phyloP scores from a whole-genome alignment of 2,113 vertebrate genomes.

The Platycercus adscitus region DNA sequence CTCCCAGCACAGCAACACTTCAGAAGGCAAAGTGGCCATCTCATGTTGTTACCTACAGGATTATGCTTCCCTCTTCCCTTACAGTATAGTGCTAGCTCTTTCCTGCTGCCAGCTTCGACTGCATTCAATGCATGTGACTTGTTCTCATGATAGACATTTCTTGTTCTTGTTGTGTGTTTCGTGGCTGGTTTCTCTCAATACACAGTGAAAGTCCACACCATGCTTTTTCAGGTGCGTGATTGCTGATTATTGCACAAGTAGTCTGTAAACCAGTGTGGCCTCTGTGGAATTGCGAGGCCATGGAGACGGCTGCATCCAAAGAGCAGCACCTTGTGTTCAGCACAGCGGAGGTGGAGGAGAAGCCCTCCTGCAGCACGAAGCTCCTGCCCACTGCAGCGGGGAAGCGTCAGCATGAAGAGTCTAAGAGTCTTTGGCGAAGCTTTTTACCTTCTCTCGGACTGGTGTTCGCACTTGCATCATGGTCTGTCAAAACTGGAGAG shows the following conservation, averaged over 20 bases:
- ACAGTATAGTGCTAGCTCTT: background rate
- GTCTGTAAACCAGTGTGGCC: conserved; percentile 12
- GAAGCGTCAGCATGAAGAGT: conserved; percentile 72
- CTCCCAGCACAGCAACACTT: background rate
- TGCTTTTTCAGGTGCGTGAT: background rate
- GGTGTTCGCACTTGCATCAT: background rate
- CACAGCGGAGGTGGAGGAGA: fast-evolving
- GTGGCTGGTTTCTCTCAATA: background rate
- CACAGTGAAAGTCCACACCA: background rate
- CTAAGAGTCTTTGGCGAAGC: conserved; percentile 75
- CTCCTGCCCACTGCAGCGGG: background rate
- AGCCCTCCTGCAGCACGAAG: background rate
- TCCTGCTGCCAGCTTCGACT: background rate
- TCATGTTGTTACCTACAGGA: background rate
- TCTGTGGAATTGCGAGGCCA: background rate
- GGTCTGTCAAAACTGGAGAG: conserved; percentile 66
- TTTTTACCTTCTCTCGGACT: conserved; percentile 54
- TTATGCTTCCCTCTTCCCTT: background rate
- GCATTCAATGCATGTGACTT: background rate
- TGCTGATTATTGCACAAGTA: background rate
- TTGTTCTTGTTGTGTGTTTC: background rate
- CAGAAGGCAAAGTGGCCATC: background rate
- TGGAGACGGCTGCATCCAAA: fast-evolving
- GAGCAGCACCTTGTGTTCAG: background rate
- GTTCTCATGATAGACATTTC: background rate